Base-by-base conservation (phyloP, 2,888 invertebrate genomes). In the Pherbina coryleti region DNA sequence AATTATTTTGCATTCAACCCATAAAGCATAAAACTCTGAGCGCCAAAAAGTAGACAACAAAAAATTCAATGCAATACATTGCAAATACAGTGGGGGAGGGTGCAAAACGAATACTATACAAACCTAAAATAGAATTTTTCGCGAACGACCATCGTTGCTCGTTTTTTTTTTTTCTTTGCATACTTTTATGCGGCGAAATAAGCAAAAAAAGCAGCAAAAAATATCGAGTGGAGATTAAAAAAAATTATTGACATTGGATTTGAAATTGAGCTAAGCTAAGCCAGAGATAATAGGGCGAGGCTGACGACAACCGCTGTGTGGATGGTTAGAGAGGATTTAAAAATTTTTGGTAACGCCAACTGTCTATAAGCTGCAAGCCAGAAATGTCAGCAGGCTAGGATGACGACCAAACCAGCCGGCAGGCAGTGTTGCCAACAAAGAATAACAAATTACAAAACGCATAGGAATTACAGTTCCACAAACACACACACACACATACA, bases 241-340 rank as follows among this genome's bases (percentile, higher is more conserved):
- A 66, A 66, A 34, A 66, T 34, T 34, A 66, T 66, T 66, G 64
- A 66, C 64, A 66, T 34, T 66, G 64, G 64, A 66, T 66, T 66
- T 66, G 64, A 19, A 34, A 37, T 34, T 66, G 64, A 66, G 64
- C 64, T 28, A 19, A 66, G 31, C 64, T 66, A 66, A 66, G 14
- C 64, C 64, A 31, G n/a, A 14, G 34, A 66, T 66, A 66, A 34
- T 31, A 66, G 19, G 19, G 64, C 34, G 17, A 66, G 9, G 34
- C 64, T 55, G n/a, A 19, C 55, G n/a, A 19, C 55, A 55, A 55
- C 22, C 19, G 44, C 44, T 44, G 44, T 44, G 14, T 44, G 44
- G 44, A 11, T 44, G 44, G 44, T 1, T 44, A 11, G 7, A 44
- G 14, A 1, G 44, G 2, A 44, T 14, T 44, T 11, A 44, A 44